These are phyloP conservation scores for Rhagophthalmus giganteus DNA, from an alignment of 2,888 invertebrate species.

Conservation along the genomic window DNA sequence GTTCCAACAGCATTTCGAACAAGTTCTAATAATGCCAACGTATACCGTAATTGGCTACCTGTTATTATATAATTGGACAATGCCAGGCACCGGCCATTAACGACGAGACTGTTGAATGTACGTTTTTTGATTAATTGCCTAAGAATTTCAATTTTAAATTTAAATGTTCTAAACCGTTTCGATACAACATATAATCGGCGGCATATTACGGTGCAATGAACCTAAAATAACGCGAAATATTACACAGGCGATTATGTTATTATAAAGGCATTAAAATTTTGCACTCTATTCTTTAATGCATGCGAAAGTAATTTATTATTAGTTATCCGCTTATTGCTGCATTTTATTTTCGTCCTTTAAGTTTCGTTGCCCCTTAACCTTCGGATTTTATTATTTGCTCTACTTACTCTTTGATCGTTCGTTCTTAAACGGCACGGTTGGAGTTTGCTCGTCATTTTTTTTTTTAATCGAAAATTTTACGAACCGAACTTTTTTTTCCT, in stretches of 20 bases:
- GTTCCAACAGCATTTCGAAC: conserved; percentile 43
- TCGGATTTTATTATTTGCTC: not conserved
- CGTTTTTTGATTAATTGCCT: conserved; percentile 33
- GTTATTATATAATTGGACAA: conserved; percentile 46
- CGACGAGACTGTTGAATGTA: conserved; percentile 27
- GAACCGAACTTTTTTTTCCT: no score
- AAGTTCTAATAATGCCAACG: conserved; percentile 42
- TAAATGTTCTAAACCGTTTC: conserved; percentile 31
- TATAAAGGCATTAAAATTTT: conserved; percentile 36
- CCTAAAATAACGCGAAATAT: conserved; percentile 25
- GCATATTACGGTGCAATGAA: conserved; percentile 35
- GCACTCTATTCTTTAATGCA: conserved; percentile 15
- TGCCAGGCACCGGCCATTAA: conserved; percentile 27
- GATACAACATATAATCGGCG: conserved; percentile 27
- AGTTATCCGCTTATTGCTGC: not conserved
- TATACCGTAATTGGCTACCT: conserved; percentile 44
- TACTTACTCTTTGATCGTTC: not conserved
- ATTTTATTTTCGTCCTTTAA: not conserved
- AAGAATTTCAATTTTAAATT: conserved; percentile 33
- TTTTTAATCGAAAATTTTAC: no score
- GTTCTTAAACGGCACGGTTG: not conserved
- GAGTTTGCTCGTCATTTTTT: no score
- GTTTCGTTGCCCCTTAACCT: not conserved
- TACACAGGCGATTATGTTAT: conserved; percentile 32
- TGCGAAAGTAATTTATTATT: conserved; percentile 12